A percentile compares a stretch with the other conserved stretches of the same genome.
These are phyloP conservation scores for Drosophila ohnishii DNA, from an alignment of 1,140 invertebrate genomes.

Conservation along the genomic window DNA sequence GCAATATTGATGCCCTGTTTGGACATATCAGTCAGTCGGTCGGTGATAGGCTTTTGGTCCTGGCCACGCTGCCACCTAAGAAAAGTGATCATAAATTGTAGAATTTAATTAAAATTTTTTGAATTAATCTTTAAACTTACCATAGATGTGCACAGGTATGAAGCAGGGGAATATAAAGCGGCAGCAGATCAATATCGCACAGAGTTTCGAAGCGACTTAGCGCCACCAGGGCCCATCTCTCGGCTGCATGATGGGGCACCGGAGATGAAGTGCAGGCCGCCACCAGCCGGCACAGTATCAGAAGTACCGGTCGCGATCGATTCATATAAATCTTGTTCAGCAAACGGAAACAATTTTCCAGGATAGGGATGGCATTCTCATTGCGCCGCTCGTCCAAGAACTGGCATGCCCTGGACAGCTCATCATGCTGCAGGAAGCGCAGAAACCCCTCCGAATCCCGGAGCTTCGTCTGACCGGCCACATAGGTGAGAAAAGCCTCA, in stretches of 20 bases:
- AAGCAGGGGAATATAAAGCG: constrained; percentile 88
- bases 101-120: no score
- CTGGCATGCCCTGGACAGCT: constrained; percentile 86
- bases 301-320: constrained; percentile 86
- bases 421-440: constrained; percentile 88
- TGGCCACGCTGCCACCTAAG: constrained; percentile 86
- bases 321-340: constrained; percentile 90
- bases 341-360: constrained; percentile 89
- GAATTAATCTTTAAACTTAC: constrained; percentile 66
- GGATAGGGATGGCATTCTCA: constrained; percentile 86
- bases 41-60: constrained; percentile 86
- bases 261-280: constrained; percentile 84
- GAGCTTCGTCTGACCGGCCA: constrained; percentile 85
- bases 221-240: constrained; percentile 88
- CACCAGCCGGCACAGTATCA: constrained; percentile 89
- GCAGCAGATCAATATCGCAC: constrained; percentile 86
- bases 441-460: constrained; percentile 86
- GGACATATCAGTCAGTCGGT: constrained; percentile 85
- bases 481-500: constrained; percentile 87
- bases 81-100: not conserved
- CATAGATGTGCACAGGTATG: constrained; percentile 87
- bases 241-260: constrained; percentile 85
- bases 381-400: constrained; percentile 86
- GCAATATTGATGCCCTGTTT: constrained; percentile 86
- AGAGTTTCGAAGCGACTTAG: constrained; percentile 87